A percentile compares a stretch with the other conserved stretches of the same genome.
phyloP scores from a whole-genome alignment of 2,888 invertebrate genomes.

The Chaitophorus viminalis region DNA sequence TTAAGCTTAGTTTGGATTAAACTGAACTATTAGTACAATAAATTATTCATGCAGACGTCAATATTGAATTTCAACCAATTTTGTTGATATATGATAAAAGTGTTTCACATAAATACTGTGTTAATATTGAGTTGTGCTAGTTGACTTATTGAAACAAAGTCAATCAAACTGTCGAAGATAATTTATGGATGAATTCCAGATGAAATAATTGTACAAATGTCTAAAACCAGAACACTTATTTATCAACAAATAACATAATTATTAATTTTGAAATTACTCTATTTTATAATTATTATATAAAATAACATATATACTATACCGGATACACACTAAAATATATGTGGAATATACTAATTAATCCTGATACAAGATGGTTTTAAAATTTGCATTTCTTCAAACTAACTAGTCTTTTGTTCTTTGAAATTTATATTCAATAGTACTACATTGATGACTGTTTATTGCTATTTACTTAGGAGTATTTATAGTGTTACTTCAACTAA shows the following conservation, averaged over 20 bases:
- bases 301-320: background rate
- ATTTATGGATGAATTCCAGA: constrained; percentile 25
- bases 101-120: background rate
- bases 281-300: background rate
- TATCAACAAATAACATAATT: background rate
- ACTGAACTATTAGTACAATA: constrained; percentile 15
- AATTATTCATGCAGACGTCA: constrained; percentile 38
- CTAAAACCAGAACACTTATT: background rate
- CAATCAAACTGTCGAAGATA: constrained; percentile 40
- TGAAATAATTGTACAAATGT: background rate
- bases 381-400: background rate
- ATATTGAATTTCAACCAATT: constrained; percentile 27
- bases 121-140: background rate
- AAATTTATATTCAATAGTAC: background rate
- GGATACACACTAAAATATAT: constrained; percentile 2
- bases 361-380: constrained; percentile 4
- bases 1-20: constrained; percentile 41
- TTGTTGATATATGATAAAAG: background rate
- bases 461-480: background rate
- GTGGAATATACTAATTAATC: constrained; percentile 6
- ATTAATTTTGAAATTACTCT: background rate
- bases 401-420: background rate
- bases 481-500: background rate
- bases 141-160: constrained; percentile 40
- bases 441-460: background rate